Conservation (phyloP, 2,113 vertebrate genomes). For the Leucoraja erinaceus region DNA sequence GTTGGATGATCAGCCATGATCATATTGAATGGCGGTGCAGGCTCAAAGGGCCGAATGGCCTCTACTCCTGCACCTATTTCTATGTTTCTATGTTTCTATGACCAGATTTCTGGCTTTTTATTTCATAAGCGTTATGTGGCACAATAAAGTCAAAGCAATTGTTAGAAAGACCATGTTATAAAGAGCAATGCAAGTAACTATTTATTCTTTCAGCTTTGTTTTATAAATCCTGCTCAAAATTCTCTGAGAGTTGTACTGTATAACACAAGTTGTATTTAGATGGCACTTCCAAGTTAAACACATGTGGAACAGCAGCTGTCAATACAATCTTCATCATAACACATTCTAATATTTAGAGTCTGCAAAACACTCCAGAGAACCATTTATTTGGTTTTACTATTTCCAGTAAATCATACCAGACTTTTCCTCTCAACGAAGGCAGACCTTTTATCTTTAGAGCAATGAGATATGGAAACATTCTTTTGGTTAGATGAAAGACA, state of each 20-base stretch:
- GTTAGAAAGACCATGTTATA: not conserved
- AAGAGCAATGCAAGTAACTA: not conserved
- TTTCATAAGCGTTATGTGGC: not conserved
- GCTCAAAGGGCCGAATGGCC: too few relatives aligned
- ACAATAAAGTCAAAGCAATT: not conserved
- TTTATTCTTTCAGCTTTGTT: conserved; percentile 29
- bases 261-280: conserved; percentile 33
- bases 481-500: not conserved
- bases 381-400: conserved; percentile 38
- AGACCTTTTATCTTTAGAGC: conserved; percentile 32
- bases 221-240: conserved; percentile 25
- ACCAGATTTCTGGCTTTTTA: not conserved
- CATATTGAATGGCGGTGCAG: too few relatives aligned
- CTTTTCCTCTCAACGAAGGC: conserved; percentile 9
- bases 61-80: too few relatives aligned
- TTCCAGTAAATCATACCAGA: conserved; percentile 37
- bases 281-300: conserved; percentile 35
- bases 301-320: conserved; percentile 36
- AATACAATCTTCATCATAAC: conserved; percentile 37
- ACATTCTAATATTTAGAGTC: conserved; percentile 28
- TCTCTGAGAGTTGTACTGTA: not conserved
- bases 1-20: too few relatives aligned
- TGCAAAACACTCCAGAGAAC: conserved; percentile 37
- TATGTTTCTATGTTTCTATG: too few relatives aligned
- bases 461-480: not conserved